Base-by-base conservation (phyloP, 2,797 vertebrate genomes). In the Syndactyla subalaris region DNA sequence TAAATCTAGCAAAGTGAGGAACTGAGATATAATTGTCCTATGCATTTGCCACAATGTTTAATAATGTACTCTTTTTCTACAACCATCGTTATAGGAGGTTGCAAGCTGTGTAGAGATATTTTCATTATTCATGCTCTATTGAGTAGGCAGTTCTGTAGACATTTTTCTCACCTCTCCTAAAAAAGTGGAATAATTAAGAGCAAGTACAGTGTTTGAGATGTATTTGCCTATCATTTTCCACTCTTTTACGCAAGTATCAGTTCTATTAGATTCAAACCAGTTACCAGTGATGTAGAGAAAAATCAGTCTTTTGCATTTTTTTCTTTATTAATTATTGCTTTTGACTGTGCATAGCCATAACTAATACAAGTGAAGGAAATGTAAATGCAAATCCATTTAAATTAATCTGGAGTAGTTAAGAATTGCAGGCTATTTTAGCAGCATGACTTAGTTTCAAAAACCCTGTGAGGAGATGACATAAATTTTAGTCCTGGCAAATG, bases 161-260 rank as follows among this genome's bases (percentile, higher is more conserved):
- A 81, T 97, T 96, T 85, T 95, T 94, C 93, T 92, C 81, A 88
- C 86, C 68, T 84, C 63, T 92, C 43, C 66, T 84, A 81, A 92
- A 95, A 93, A 93, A 88, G 73, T 88, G 76, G 85, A 94, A 95
- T 96, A 96, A 95, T 97, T 96, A 96, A 81, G 79, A 93, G 70
- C 68, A 92, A 88, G 76, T 55, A 76, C 70, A 92, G 39, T 93
- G 79, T 80, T 92, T 89, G 76, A 92, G 85, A 78, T 65, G 66
- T 89, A 72, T 68, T 94, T 91, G 89, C 82, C 63, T 84, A 66
- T 93, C 66, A 55, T 91, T 91, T 95, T 81, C 46, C 59, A 78
- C 61, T 91, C 89, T 74, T 90, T 88, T 79, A 91, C 0, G 0
- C 86, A 76, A 89, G 66, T 63, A 68, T 95, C 88, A 84, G 20